A percentile compares a stretch with the other conserved stretches of the same genome.
These are phyloP conservation scores for Coranthus polyacanthus DNA, from an alignment of 2,797 vertebrate genomes.

Conservation along the genomic window DNA sequence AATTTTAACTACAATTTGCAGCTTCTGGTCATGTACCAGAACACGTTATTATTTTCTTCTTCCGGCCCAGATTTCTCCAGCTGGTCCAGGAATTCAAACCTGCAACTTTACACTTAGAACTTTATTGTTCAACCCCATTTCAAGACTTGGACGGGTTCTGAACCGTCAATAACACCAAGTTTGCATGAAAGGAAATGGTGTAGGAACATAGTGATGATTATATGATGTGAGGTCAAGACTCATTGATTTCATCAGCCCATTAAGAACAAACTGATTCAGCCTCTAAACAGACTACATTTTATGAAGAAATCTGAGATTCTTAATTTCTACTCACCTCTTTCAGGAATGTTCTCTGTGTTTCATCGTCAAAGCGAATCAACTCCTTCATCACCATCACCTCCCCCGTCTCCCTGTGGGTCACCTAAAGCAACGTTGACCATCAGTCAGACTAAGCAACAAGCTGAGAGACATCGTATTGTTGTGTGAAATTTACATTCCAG, in stretches of 20 bases:
- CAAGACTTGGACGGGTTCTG: background rate
- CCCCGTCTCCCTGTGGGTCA: conserved; percentile 94
- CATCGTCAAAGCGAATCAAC: conserved; percentile 96
- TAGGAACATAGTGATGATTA: no score
- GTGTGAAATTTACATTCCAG: background rate
- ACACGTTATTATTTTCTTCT: background rate
- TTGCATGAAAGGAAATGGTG: background rate
- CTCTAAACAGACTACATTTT: background rate
- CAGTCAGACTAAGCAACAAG: conserved; percentile 14
- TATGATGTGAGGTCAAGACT: background rate
- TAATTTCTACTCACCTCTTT: conserved; percentile 88
- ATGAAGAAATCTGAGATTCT: background rate
- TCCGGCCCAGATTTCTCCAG: conserved; percentile 4
- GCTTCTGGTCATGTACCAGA: no score
- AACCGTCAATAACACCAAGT: background rate
- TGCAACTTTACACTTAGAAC: background rate
- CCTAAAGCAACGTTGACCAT: conserved; percentile 76
- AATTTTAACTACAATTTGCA: conserved; percentile 27
- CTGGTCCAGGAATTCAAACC: background rate
- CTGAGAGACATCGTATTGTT: conserved; percentile 4
- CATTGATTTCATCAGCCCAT: conserved; percentile 14
- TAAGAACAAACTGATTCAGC: background rate
- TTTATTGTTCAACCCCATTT: background rate
- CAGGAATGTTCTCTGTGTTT: conserved; percentile 95
- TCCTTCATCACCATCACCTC: conserved; percentile 99